A percentile compares a stretch with the other conserved stretches of the same genome.
phyloP scores from a whole-genome alignment of 2,888 invertebrate genomes.

The Andricus quercusramuli region DNA sequence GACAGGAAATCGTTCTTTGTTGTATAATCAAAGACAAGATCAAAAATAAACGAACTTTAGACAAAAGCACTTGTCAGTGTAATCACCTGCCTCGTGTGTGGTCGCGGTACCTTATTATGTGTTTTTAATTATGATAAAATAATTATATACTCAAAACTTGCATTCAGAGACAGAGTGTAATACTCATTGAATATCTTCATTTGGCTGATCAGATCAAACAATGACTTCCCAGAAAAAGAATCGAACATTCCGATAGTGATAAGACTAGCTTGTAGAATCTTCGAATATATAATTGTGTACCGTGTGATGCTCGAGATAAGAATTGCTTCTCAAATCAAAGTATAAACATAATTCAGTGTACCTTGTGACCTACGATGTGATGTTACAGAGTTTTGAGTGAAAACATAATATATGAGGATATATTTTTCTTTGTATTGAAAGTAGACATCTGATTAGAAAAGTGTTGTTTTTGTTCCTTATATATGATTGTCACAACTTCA shows the following conservation, averaged over 20 bases:
- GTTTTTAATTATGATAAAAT: background rate
- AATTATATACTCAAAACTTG: background rate
- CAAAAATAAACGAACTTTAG: background rate
- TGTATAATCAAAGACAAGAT: background rate
- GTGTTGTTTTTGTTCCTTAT: background rate
- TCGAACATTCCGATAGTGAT: background rate
- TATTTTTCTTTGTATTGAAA: background rate
- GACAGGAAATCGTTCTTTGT: too few species aligned
- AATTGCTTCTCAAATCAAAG: constrained; percentile 3
- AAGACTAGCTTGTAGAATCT: background rate
- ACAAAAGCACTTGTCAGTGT: background rate
- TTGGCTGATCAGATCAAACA: background rate
- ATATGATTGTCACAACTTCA: background rate
- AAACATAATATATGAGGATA: background rate
- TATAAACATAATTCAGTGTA: constrained; percentile 17
- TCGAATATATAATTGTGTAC: background rate
- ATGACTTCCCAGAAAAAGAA: background rate
- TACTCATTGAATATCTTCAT: background rate
- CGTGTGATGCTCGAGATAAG: background rate
- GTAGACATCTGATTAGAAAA: background rate
- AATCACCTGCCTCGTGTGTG: background rate
- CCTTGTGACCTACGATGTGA: constrained; percentile 10
- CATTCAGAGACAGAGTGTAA: background rate
- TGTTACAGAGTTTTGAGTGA: constrained; percentile 9
- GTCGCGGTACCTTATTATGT: background rate